Evolutionary conservation across 2,113 vertebrate species (phyloP).

Genomic region (Zosterops pallidus): DNA sequence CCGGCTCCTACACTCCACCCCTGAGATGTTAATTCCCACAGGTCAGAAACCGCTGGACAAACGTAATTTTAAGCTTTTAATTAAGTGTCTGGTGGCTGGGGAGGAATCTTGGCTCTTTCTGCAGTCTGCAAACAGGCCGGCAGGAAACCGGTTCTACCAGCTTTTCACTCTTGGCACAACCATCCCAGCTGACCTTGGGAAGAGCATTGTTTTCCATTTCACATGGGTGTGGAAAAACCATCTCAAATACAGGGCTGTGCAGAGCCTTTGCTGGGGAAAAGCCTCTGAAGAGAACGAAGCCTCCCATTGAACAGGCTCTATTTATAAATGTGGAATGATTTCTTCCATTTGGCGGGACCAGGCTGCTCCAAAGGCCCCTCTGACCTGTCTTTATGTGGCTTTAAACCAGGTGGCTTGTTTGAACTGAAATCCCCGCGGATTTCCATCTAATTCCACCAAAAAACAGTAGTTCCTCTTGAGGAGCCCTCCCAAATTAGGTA

Average conservation of each 20-base stretch:
- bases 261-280: not conserved
- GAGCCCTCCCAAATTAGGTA: not conserved
- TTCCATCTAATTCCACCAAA: not conserved
- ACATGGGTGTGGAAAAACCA: not conserved
- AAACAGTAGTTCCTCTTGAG: not conserved
- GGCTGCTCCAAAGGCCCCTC: not conserved
- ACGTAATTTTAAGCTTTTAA: not conserved
- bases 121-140: not conserved
- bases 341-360: not conserved
- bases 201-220: not conserved
- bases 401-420: not conserved
- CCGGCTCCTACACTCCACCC: not conserved
- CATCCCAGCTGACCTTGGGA: fast-evolving
- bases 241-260: not conserved
- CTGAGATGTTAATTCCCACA: fast-evolving
- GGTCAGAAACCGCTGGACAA: not conserved
- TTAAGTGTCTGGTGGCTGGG: not conserved
- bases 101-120: not conserved
- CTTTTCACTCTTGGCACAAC: not conserved
- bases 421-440: not conserved
- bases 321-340: not conserved
- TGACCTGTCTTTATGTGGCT: not conserved
- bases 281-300: not conserved
- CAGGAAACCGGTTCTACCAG: constrained; percentile 37
- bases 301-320: not conserved